Evolutionary conservation across 2,888 invertebrate genomes (phyloP), one percentile per base, ranked within the genome.

Genomic region (Cistogaster globosa): DNA sequence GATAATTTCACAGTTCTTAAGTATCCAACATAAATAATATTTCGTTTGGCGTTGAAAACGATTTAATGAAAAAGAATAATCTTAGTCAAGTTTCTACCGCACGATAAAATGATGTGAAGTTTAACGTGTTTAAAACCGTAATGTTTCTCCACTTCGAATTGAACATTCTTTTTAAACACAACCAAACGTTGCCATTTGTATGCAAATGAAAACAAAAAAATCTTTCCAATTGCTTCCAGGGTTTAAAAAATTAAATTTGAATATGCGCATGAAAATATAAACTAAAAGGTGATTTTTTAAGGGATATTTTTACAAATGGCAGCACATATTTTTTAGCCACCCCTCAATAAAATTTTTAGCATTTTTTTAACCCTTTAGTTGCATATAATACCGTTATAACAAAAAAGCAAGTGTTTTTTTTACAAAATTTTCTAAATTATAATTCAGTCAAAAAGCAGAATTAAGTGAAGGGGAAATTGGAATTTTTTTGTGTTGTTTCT

Each of bases 221-320:
- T 67, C 84, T 22, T 76, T 86, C 82, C 84, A 86, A 81, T 26
- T 57, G 36, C 60, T 90, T 89, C 88, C 89, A 88, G 36, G 22
- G 86, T 87, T 90, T 89, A 88, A 89, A 90, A 90, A 90, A 90
- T 90, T 89, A 90, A 90, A 90, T 91, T 90, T 90, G 89, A 90
- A 90, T 90, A 91, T 91, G 90, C 90, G 90, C 90, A 90, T 26
- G 72, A 68, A 77, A 62, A 16, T 65, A 65, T 55, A 45, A 16
- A 14, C 0, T 68, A 20, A 38, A 5, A 38, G 11, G 42, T 42
- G 53, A n/a, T 12, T 18, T 12, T 18, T n/a, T 45, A 32, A 48
- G 20, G 53, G 48, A 48, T 26, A n/a, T 18, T 58, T 58, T 11
- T 53, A 32, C 16, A 22, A 55, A 20, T 57, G 18, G 16, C 3